Evolutionary conservation across 2,888 invertebrate genomes (phyloP).

Genomic region (Polydrusus pterygomalis): DNA sequence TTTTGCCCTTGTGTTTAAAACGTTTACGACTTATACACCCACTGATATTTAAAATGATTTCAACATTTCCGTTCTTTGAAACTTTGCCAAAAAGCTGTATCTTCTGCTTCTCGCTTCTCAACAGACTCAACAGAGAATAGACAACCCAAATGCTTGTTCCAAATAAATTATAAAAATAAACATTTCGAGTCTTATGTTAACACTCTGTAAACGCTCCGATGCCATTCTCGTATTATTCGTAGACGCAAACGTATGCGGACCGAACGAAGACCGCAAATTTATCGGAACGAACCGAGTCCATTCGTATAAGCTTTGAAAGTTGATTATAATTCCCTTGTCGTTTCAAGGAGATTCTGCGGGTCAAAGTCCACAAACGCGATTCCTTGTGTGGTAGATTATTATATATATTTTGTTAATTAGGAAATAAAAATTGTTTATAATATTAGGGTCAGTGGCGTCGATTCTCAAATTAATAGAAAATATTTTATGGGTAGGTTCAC

Average conservation of each 20-base stretch:
- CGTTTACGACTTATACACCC: neutral
- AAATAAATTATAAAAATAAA: neutral
- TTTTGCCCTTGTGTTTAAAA: neutral
- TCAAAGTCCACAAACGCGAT: conserved; percentile 44
- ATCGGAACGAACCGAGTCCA: neutral
- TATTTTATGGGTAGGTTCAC: too few species aligned
- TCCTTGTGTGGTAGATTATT: conserved; percentile 19
- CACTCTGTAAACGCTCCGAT: neutral
- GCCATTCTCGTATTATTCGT: neutral
- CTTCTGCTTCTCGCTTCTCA: neutral
- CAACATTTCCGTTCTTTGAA: neutral
- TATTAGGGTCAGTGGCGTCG: conserved; percentile 2
- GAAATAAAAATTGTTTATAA: conserved; percentile 14
- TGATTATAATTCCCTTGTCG: neutral
- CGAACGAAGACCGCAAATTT: neutral
- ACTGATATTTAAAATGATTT: neutral
- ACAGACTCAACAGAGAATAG: neutral
- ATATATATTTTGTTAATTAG: conserved; percentile 2
- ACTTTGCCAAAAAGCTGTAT: conserved; percentile 7
- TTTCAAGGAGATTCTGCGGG: conserved; percentile 26
- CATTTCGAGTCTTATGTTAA: neutral
- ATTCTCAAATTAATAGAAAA: too few species aligned
- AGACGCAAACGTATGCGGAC: neutral
- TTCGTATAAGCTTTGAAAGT: neutral
- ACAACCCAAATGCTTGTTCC: neutral